Base-by-base conservation (phyloP, 2,797 vertebrate genomes). In the Hydrolagus colliei region DNA sequence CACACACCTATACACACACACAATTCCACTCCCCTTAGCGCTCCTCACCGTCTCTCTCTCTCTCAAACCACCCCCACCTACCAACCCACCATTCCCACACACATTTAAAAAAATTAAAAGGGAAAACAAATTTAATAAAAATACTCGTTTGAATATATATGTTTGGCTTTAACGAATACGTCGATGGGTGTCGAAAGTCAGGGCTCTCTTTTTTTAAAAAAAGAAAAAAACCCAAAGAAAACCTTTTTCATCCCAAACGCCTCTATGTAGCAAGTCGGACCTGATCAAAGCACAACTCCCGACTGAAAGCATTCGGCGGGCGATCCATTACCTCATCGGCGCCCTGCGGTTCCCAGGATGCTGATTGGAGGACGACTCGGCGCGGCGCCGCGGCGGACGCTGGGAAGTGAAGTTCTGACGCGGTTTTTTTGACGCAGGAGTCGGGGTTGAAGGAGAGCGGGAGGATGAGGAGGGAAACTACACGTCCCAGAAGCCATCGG, bases 301-400 rank as follows among this genome's bases (percentile, higher is more conserved):
- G 1, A 18, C 79, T 68, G 63, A 82, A 35, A 68, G 79, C 65
- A 35, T 32, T 84, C 79, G 79, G 79, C 32, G 79, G 79, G 79
- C 32, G 79, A 84, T 32, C 79, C 79, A 84, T 84, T 84, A 84
- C 79, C 79, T 84, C 79, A 84, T 84, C 79, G 63, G 41, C 79
- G 65, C 79, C 79, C 65, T 13, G 32, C 79, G 62, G 78, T 80
- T 80, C 78, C 78, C 78, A 80, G 62, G 13, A 16, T 63, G 22
- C 12, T 65, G 78, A 80, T 80, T 80, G 78, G 78, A 14, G 35
- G 6, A 18, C 14, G 16, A 18, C 2, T 35, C 32, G n/a, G 61
- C 8, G 22, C 59, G 52, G 74, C 52, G 18, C 10, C 73, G 71
- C 18, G 22, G 9, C 9, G 73, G 9, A 73, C 35, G 73, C 22